Percentiles rank a stretch among this genome's conserved stretches.
phyloP scores from a whole-genome alignment of 2,888 invertebrate genomes.

The Hesperia comma region DNA sequence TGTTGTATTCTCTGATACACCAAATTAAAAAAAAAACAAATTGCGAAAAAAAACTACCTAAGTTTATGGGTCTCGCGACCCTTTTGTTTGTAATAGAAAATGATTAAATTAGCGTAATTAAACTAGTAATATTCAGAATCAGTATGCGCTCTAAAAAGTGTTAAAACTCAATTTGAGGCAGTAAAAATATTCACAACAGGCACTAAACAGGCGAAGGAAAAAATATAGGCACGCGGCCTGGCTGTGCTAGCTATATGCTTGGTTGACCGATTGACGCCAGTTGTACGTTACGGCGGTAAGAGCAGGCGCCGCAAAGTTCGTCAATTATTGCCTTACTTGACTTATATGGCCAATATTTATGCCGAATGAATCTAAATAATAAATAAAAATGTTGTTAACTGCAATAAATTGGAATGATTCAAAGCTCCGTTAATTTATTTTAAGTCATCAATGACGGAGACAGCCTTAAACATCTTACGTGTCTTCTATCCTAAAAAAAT shows the following conservation, averaged over 20 bases:
- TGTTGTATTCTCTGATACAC: no score
- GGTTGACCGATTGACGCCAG: slow-evolving; percentile 58
- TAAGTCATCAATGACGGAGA: no score
- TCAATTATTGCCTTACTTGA: no score
- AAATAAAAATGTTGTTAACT: no score
- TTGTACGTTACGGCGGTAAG: slow-evolving; percentile 46
- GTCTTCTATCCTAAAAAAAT: no score
- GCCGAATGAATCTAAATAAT: no score
- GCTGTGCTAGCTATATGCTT: slow-evolving; percentile 52
- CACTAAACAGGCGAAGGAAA: slow-evolving; percentile 52
- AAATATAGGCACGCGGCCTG: slow-evolving; percentile 68
- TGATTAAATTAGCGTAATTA: slow-evolving; percentile 9
- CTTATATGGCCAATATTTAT: no score
- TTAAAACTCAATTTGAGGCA: slow-evolving; percentile 26
- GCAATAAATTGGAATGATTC: no score
- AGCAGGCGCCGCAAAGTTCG: slow-evolving; percentile 11
- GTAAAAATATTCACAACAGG: slow-evolving; percentile 30
- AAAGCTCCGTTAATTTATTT: no score
- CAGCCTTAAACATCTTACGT: no score
- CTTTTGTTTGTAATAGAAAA: slow-evolving; percentile 9
- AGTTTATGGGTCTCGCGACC: not conserved
- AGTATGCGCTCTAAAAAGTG: slow-evolving; percentile 26
- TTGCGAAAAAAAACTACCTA: not conserved
- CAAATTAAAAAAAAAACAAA: no score
- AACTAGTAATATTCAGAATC: slow-evolving; percentile 12